Evolutionary conservation across 2,888 invertebrate species (phyloP), one percentile per base, ranked within the genome.

Genomic region (Dugesia japonica): DNA sequence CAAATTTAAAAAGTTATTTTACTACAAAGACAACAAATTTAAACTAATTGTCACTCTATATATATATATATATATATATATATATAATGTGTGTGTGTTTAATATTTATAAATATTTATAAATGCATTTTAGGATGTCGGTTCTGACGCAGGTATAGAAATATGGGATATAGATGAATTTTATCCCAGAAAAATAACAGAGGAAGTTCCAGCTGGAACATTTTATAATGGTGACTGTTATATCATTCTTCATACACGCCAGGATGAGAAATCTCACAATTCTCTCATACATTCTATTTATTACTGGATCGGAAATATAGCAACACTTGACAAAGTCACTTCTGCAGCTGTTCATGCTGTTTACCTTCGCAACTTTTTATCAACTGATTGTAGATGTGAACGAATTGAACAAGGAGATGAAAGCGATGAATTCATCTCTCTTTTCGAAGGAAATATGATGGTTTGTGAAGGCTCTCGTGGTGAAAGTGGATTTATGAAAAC

Each of bases 211-310:
- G 26, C 94, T 83, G 97, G 97, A 0, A 95, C 95, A 85, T 98
- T 99, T 86, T 99, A 95, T 83, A 94, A 97, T 85, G 97, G 92
- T 1, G 98, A 99, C 84, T 97, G 97, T 84, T 99, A 99, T 85
- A 95, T 99, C 81, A 88, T 99, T 72, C 85, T 97, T 77, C 92
- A 93, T 85, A 95, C 95, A 0, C 87, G 87, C 42, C 85, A 90
- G 42, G 93, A 93, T 82, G 91, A 92, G 75, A 33, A 75, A 17
- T 88, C 89, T 81, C 82, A 82, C 15, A 85, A 91, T 15, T 90
- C 90, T 77, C 86, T 95, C 4, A 88, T 89, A 76, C 97, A 97
- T 93, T 90, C 92, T 81, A 99, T 99, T 82, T 98, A 90, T 86
- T 99, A 95, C 85, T 98, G 97, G 98, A 98, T 99, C 81, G 98